Evolutionary conservation across 2,113 vertebrate species (phyloP).

Genomic region (Microcebus tavaratra): DNA sequence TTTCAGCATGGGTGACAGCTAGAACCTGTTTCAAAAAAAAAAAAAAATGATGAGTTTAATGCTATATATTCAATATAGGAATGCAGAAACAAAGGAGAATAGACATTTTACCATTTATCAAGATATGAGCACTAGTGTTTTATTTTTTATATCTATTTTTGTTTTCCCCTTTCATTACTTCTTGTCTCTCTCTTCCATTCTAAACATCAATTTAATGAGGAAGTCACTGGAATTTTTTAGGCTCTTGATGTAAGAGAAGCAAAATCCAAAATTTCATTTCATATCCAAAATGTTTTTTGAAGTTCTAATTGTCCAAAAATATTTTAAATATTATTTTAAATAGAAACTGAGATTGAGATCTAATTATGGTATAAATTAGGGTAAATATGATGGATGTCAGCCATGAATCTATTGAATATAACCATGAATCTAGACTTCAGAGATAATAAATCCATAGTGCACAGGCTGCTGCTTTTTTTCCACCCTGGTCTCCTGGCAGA

Average conservation of each 20-base stretch:
- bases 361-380: background rate
- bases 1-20: too few relatives aligned
- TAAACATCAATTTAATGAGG: background rate
- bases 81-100: background rate
- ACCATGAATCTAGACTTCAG: background rate
- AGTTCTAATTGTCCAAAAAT: background rate
- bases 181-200: background rate
- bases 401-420: background rate
- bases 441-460: background rate
- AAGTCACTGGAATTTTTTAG: background rate
- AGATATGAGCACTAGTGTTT: background rate
- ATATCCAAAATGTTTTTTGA: background rate
- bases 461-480: background rate
- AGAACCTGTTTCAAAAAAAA: too few relatives aligned
- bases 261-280: constrained; percentile 31
- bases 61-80: constrained; percentile 4
- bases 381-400: background rate
- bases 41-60: background rate
- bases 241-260: background rate
- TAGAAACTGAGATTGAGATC: background rate
- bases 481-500: background rate
- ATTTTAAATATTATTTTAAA: constrained; percentile 8
- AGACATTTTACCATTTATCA: background rate
- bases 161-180: background rate
- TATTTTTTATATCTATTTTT: background rate